Conservation (phyloP, 35 echinoderm and acorn worm species). For the Apostichopus parvimensis region DNA sequence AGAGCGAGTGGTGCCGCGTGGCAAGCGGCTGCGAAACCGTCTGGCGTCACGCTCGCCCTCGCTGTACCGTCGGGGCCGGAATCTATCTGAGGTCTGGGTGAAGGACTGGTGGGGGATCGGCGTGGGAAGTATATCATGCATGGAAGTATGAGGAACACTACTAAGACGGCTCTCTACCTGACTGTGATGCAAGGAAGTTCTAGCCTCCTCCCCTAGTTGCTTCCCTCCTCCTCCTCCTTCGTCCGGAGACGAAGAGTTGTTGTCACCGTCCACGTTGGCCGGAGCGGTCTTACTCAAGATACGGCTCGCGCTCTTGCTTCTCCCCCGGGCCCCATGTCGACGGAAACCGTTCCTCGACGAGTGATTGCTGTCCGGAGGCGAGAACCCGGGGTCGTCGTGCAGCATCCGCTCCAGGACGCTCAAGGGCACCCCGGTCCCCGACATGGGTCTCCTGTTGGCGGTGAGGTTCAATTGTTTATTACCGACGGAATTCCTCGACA, state of each 20-base stretch:
- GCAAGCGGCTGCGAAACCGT: conserved; percentile 1
- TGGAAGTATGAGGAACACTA: conserved; percentile 23
- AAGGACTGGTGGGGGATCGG: neutral
- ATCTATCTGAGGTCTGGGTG: neutral
- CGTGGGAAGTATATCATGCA: conserved; percentile 16
- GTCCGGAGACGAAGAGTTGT: neutral
- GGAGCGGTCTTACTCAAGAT: conserved; percentile 25
- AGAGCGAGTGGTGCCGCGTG: neutral
- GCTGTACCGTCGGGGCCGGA: conserved; percentile 31
- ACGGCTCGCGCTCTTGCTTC: conserved; percentile 51
- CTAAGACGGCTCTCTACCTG: conserved; percentile 32
- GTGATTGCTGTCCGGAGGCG: neutral
- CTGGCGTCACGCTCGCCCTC: conserved; percentile 47
- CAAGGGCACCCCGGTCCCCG: conserved; percentile 27
- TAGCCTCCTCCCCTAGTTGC: neutral
- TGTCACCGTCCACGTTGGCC: neutral
- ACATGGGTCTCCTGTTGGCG: conserved; percentile 6
- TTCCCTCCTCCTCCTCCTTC: neutral
- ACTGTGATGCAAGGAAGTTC: neutral
- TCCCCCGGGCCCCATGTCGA: conserved; percentile 34
- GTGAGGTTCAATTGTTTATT: conserved; percentile 2
- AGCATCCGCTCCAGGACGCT: conserved; percentile 42
- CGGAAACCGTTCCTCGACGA: neutral
- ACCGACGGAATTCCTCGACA: neutral
- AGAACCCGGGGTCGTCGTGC: neutral